Conservation (phyloP, 2,113 vertebrate genomes). For the Oenanthe melanoleuca region DNA sequence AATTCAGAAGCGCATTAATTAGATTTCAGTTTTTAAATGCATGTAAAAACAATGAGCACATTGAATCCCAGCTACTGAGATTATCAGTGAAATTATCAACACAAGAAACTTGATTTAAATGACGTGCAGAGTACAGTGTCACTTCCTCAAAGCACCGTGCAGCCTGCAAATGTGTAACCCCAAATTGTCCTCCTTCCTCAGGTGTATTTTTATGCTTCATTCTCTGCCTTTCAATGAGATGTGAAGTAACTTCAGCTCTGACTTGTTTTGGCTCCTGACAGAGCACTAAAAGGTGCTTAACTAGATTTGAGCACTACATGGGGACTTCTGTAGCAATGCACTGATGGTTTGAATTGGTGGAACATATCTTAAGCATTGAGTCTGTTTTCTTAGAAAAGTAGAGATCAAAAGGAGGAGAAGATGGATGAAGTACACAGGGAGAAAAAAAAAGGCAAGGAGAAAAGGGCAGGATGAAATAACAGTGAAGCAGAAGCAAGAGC, state of each 20-base stretch:
- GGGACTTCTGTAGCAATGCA: background rate
- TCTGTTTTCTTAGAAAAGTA: background rate
- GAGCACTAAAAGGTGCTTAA: background rate
- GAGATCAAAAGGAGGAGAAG: background rate
- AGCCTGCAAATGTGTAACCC: background rate
- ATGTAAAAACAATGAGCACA: background rate
- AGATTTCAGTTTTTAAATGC: background rate
- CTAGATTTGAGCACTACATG: background rate
- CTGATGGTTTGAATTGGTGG: background rate
- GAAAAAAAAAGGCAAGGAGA: background rate
- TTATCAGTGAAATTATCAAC: background rate
- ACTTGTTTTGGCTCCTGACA: background rate
- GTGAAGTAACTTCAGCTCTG: background rate
- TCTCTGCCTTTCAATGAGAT: background rate
- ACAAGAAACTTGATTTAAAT: background rate
- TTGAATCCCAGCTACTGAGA: background rate
- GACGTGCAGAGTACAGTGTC: background rate
- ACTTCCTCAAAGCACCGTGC: background rate
- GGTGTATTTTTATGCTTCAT: background rate
- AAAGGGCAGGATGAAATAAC: background rate
- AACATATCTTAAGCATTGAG: background rate
- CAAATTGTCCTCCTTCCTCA: rapidly evolving
- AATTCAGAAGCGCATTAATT: background rate
- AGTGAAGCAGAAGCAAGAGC: background rate
- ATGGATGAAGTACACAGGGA: background rate